A percentile compares a stretch with the other conserved stretches of the same genome.
Evolutionary conservation across 2,888 invertebrate species (phyloP).

Genomic region (Pachliopta kotzebuea): DNA sequence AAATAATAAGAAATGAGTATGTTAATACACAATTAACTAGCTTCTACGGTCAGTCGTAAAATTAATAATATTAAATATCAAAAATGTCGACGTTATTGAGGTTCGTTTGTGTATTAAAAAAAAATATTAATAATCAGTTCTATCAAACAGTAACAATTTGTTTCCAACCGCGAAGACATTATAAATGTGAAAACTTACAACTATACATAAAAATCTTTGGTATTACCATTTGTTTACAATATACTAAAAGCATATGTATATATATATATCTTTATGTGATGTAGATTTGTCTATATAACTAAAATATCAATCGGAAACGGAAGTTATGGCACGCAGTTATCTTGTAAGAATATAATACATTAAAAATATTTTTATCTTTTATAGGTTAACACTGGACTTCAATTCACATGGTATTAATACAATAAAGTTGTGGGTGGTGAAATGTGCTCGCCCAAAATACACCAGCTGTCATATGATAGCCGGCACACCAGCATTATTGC

Average conservation of each 20-base stretch:
- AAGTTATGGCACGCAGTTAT: conserved; percentile 49
- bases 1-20: conserved; percentile 51
- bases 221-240: conserved; percentile 60
- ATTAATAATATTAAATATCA: conserved; percentile 61
- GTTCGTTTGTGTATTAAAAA: conserved; percentile 67
- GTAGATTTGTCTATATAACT: conserved; percentile 37
- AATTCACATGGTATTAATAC: too few relatives aligned
- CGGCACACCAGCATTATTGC: too few relatives aligned
- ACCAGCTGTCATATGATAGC: too few relatives aligned
- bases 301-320: conserved; percentile 33
- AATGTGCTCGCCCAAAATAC: too few relatives aligned
- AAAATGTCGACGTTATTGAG: conserved; percentile 60
- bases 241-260: conserved; percentile 40
- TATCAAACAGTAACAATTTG: conserved; percentile 76
- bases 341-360: conserved; percentile 22
- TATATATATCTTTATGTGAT: conserved; percentile 52
- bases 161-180: conserved; percentile 63
- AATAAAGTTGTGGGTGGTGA: too few relatives aligned
- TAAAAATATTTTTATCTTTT: neutral
- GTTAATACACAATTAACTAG: conserved; percentile 52
- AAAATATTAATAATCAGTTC: conserved; percentile 56
- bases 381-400: too few relatives aligned
- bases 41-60: conserved; percentile 69
- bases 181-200: conserved; percentile 63
- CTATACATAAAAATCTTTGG: conserved; percentile 77